Conservation (phyloP, 2,113 vertebrate species). For the Nothoprocta pentlandii region DNA sequence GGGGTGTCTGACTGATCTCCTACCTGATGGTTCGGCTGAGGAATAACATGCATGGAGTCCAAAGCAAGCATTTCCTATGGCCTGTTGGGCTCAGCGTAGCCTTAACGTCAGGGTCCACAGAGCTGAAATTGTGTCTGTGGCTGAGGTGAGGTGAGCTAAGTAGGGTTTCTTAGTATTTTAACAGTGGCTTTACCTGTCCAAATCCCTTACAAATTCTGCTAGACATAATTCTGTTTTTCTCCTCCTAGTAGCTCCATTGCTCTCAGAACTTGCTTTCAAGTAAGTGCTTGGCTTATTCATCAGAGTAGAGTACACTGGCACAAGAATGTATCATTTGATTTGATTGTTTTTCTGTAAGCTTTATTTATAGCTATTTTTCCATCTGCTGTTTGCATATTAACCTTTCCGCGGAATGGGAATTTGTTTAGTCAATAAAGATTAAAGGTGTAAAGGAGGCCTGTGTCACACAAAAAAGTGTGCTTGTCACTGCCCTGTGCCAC, state of each 20-base stretch:
- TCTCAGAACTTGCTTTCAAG: neutral
- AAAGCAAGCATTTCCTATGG: neutral
- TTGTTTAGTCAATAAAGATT: neutral
- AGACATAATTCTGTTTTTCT: neutral
- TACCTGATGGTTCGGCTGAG: neutral
- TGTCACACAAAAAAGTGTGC: neutral
- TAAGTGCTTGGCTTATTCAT: neutral
- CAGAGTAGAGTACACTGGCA: neutral
- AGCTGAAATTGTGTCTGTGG: neutral
- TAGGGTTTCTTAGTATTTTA: neutral
- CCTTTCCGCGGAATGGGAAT: neutral
- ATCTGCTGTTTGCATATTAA: neutral
- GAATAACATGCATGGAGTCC: neutral
- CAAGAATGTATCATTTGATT: neutral
- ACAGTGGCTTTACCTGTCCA: neutral
- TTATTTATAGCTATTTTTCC: neutral
- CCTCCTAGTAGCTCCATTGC: fast-evolving
- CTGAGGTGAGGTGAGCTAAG: neutral
- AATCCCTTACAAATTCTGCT: neutral
- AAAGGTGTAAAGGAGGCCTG: neutral
- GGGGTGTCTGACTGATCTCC: neutral
- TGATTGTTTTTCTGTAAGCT: neutral
- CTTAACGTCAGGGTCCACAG: neutral
- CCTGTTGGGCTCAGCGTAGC: neutral
- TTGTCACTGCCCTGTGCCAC: neutral